Evolutionary conservation across 2,113 vertebrate genomes (phyloP).

Genomic region (Oreochromis tanganicae): DNA sequence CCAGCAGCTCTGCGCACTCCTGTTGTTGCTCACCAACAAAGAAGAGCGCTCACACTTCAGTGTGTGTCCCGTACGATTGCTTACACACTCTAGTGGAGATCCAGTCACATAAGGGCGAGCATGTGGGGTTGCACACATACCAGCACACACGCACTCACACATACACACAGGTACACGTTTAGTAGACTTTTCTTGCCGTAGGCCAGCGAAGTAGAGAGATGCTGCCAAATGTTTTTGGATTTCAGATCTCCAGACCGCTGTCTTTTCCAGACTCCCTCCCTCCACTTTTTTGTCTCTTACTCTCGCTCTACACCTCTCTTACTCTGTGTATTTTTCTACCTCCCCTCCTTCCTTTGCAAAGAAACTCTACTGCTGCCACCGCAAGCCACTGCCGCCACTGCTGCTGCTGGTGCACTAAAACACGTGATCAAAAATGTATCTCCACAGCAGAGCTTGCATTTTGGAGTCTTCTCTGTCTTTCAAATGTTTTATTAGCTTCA

Average conservation of each 20-base stretch:
- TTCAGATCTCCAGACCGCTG: constrained; percentile 42
- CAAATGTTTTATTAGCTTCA: not conserved
- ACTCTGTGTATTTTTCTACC: not conserved
- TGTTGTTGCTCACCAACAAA: not conserved
- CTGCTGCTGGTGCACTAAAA: constrained; percentile 16
- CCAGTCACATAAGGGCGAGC: constrained; percentile 9
- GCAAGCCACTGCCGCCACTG: not conserved
- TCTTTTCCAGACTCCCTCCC: constrained; percentile 60
- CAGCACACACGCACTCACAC: not conserved
- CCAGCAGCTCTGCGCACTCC: not conserved
- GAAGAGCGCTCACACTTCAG: constrained; percentile 4
- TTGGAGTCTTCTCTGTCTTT: not conserved
- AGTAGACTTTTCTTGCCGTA: constrained; percentile 9
- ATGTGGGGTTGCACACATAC: not conserved
- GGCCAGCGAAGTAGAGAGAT: constrained; percentile 36
- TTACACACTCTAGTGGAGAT: constrained; percentile 8
- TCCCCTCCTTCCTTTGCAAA: not conserved
- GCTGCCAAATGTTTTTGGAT: constrained; percentile 66
- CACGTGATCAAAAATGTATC: constrained; percentile 48
- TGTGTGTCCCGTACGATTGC: constrained; percentile 16
- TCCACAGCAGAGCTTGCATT: not conserved
- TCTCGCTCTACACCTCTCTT: constrained; percentile 36
- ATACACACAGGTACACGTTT: constrained; percentile 29
- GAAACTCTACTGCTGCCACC: not conserved
- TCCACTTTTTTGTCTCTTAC: constrained; percentile 15